Base-by-base conservation (phyloP, 2,797 vertebrate species). In the Uromys caudimaculatus region DNA sequence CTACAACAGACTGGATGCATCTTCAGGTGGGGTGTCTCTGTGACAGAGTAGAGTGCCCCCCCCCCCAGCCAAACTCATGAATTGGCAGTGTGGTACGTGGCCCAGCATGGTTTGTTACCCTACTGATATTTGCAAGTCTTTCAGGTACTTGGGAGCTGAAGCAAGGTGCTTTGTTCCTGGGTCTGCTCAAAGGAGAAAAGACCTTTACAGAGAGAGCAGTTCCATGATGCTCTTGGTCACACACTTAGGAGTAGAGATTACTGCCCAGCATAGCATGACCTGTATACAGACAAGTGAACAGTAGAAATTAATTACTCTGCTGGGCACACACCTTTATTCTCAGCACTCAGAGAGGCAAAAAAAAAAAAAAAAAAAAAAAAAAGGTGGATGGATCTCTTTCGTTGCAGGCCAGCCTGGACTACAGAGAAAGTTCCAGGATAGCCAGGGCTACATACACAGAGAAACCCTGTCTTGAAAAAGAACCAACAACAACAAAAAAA, bases 161-260 rank as follows among this genome's bases (percentile, higher is more conserved):
- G 35, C 60, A 84, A 35, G 1, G 12, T 24, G 50, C 21, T 87
- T 24, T 17, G 2, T 29, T 87, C 84, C 24, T 27, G 14, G 11
- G 35, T 38, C 47, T 54, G 23, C n/a, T 83, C 35, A 16, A 11
- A 69, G 47, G 83, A 52, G 44, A 35, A 47, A 35, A n/a, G 19
- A 24, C 32, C 44, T 67, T 14, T 35, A 86, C 13, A 71, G 64
- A 86, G 47, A 69, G 64, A 50, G 41, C 44, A 99, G 99, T 99
- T 99, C 99, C 99, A 99, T 99, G 99, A 99, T 99, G 99, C 99
- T 52, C 47, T 69, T 38, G 44, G 64, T 69, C 64, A 38, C 99
- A 99, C 99, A 99, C 99, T 99, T 99, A 99, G 99, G 99, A 99
- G 99, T 99, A 99, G 99, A 99, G 99, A 99, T 99, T 99, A 99